phyloP scores from a whole-genome alignment of 37 sponge, comb jelly and placozoan genomes.

The Cladorhizidae sp. region DNA sequence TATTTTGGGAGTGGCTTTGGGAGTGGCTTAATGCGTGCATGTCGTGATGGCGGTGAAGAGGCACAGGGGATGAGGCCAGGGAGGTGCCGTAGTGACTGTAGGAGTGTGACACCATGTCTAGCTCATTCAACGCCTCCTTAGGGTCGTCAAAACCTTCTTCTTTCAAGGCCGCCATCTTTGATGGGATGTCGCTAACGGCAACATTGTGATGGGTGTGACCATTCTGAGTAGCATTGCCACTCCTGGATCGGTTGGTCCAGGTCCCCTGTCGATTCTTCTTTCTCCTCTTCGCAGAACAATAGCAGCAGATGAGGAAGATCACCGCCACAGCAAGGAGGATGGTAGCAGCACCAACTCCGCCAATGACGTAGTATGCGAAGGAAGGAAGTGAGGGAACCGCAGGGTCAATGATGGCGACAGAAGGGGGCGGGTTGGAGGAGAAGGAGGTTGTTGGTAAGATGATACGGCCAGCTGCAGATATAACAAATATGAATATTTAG shows the following conservation, averaged over 20 bases:
- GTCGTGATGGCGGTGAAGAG: not conserved
- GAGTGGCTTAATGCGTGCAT: not conserved
- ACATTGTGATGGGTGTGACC: not conserved
- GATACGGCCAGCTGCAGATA: too few species aligned
- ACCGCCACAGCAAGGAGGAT: not conserved
- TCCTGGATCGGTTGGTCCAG: not conserved
- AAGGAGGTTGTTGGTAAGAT: too few species aligned
- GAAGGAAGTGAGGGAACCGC: not conserved
- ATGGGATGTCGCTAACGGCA: not conserved
- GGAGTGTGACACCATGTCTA: too few species aligned
- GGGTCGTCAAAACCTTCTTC: slow-evolving; percentile 5
- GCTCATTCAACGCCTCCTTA: not conserved
- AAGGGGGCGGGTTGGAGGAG: not conserved
- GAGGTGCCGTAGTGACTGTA: too few species aligned
- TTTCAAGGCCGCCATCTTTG: not conserved
- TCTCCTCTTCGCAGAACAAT: not conserved
- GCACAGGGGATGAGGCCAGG: not conserved
- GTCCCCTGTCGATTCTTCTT: not conserved
- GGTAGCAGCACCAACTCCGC: not conserved
- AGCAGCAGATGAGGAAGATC: not conserved
- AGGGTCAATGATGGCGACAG: not conserved
- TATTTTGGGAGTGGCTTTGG: not conserved
- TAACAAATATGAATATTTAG: too few species aligned
- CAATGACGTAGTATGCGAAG: slow-evolving; percentile 2
- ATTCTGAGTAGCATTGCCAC: not conserved